Conservation (phyloP, 2,797 vertebrate genomes). For the Lophotriccus pileatus region DNA sequence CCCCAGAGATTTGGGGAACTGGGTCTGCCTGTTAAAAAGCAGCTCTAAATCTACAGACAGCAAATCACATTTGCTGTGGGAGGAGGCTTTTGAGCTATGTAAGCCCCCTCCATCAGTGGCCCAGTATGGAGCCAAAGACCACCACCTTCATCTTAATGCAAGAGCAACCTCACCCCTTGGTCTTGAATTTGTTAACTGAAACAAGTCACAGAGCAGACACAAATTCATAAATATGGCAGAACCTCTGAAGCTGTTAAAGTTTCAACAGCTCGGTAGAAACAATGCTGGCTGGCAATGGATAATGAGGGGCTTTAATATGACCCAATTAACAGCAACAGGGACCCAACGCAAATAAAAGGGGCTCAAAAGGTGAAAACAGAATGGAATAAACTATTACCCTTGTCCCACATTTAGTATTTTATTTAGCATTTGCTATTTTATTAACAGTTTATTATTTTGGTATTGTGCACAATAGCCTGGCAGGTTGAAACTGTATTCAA, state of each 20-base stretch:
- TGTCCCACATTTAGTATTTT: background rate
- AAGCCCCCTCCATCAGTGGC: background rate
- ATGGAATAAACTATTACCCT: background rate
- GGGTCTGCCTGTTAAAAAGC: background rate
- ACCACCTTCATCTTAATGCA: background rate
- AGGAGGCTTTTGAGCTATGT: background rate
- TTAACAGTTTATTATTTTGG: background rate
- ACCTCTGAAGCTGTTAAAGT: background rate
- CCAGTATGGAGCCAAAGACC: background rate
- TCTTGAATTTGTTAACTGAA: background rate
- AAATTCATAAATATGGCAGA: background rate
- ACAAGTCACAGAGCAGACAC: background rate
- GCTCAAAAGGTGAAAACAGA: background rate
- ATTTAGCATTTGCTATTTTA: background rate
- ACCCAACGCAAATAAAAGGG: background rate
- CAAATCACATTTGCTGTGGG: background rate
- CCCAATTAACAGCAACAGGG: background rate
- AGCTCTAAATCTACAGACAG: background rate
- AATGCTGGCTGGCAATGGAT: background rate
- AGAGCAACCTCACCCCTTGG: background rate
- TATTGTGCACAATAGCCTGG: background rate
- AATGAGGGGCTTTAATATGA: background rate
- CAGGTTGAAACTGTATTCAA: background rate
- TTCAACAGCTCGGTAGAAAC: background rate
- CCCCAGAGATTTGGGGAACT: accelerated